Conservation (phyloP, 2,888 invertebrate species). For the Protodeltote pygarga region DNA sequence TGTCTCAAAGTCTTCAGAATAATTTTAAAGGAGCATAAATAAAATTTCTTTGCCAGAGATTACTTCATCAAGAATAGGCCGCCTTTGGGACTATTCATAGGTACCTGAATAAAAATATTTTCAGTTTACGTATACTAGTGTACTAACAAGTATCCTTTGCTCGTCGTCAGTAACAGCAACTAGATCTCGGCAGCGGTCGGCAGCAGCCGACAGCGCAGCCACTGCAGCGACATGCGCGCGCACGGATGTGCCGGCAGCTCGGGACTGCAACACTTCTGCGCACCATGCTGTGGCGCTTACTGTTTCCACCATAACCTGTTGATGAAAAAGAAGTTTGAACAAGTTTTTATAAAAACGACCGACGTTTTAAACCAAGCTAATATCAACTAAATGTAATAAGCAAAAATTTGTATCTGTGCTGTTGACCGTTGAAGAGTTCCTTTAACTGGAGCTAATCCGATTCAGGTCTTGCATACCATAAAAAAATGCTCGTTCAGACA, state of each 20-base stretch:
- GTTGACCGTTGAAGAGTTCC: no score
- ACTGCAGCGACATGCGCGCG: constrained; percentile 93
- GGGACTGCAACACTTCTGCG: constrained; percentile 92
- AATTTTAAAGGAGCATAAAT: no score
- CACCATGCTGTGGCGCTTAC: constrained; percentile 88
- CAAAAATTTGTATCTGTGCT: no score
- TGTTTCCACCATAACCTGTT: constrained; percentile 90
- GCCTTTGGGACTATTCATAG: neutral
- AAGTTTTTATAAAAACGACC: neutral
- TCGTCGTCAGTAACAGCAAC: constrained; percentile 95
- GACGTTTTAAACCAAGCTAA: no score
- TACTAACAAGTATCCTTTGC: constrained; percentile 91
- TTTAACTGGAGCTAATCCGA: no score
- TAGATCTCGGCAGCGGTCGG: constrained; percentile 94
- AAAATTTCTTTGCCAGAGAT: no score
- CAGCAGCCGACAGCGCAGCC: constrained; percentile 93
- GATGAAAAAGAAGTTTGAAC: neutral
- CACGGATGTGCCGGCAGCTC: constrained; percentile 91
- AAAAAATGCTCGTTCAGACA: no score
- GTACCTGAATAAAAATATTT: neutral
- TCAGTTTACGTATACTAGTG: neutral
- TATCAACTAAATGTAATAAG: no score
- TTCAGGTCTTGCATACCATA: no score
- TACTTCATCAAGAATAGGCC: no score
- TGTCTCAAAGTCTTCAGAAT: no score